Percentiles rank a stretch among this genome's conserved stretches.
These are phyloP conservation scores for Molothrus ater DNA, from an alignment of 2,797 vertebrate species.

Conservation along the genomic window DNA sequence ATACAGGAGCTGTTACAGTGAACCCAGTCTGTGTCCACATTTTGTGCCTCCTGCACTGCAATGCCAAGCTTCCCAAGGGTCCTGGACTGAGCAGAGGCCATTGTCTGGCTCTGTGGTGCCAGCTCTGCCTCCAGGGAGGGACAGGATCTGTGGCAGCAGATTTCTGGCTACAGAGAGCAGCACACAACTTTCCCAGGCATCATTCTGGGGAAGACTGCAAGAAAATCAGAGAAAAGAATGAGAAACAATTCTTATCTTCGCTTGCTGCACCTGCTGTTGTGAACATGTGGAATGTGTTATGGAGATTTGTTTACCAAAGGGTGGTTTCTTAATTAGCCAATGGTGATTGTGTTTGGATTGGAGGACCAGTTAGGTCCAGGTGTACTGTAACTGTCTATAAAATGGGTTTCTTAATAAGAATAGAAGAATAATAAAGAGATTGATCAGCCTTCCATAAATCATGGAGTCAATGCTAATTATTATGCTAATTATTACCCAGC, in stretches of 20 bases:
- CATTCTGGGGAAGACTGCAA: not conserved
- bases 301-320: not conserved
- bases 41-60: not conserved
- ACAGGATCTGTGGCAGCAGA: not conserved
- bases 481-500: not conserved
- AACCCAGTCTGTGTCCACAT: fast-evolving
- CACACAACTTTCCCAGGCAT: not conserved
- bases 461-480: not conserved
- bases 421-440: not conserved
- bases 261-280: not conserved
- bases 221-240: not conserved
- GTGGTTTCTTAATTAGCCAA: not conserved
- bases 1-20: fast-evolving
- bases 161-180: not conserved
- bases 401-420: not conserved
- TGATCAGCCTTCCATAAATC: not conserved
- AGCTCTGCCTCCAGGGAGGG: not conserved
- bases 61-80: fast-evolving
- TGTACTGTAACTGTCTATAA: not conserved
- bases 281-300: not conserved
- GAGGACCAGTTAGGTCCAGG: not conserved
- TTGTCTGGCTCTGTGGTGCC: too few species aligned
- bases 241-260: not conserved
- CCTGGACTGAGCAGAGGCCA: too few species aligned
- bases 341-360: not conserved